Conservation (phyloP, 2,113 vertebrate genomes). For the Scatophagus argus region DNA sequence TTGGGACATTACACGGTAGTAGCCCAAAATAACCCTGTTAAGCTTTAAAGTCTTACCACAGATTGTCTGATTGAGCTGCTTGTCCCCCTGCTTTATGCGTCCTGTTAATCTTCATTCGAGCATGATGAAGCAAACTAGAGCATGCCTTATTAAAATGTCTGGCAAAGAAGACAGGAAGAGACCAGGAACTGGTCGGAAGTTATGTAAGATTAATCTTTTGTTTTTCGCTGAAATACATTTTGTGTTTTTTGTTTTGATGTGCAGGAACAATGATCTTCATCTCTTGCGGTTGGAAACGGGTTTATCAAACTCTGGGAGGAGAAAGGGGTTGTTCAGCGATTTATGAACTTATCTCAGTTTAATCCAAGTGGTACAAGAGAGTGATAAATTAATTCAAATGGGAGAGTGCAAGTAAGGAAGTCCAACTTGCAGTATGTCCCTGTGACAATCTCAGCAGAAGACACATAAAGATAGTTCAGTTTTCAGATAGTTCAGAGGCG, state of each 20-base stretch:
- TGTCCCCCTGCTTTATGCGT: conserved; percentile 47
- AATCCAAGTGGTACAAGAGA: neutral
- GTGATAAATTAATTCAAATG: neutral
- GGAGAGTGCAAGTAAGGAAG: neutral
- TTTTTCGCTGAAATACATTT: conserved; percentile 42
- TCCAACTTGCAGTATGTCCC: neutral
- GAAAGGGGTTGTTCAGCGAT: neutral
- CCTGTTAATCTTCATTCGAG: conserved; percentile 67
- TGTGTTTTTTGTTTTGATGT: conserved; percentile 26
- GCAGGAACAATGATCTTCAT: neutral
- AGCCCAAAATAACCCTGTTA: conserved; percentile 71
- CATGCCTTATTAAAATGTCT: conserved; percentile 64
- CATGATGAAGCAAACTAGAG: conserved; percentile 69
- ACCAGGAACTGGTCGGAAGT: conserved; percentile 45
- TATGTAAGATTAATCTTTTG: conserved; percentile 65
- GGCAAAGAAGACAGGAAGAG: conserved; percentile 43
- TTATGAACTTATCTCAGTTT: neutral
- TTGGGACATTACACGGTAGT: conserved; percentile 54
- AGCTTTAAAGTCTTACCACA: conserved; percentile 71
- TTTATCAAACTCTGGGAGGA: neutral
- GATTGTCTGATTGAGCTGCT: conserved; percentile 69
- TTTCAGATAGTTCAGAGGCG: neutral
- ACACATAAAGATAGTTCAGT: neutral
- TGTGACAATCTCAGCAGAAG: neutral
- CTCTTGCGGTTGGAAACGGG: neutral